Evolutionary conservation across 2,888 invertebrate genomes (phyloP).

Genomic region (Epinotia nisella): DNA sequence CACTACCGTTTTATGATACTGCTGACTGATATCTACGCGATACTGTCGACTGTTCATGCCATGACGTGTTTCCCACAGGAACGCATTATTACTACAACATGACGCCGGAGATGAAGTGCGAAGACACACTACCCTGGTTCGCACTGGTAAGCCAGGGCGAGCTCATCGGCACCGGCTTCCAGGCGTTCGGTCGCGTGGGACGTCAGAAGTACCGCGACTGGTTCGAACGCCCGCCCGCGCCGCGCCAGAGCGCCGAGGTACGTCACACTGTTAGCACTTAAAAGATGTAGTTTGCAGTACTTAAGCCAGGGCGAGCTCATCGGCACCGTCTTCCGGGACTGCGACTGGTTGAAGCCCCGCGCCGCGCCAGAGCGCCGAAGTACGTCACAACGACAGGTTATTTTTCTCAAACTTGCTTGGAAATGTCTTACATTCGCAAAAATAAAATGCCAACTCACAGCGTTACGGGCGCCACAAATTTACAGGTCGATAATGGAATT

Average conservation of each 20-base stretch:
- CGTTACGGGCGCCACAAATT: too few relatives aligned
- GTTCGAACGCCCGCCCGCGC: slow-evolving; percentile 54
- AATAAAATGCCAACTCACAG: too few relatives aligned
- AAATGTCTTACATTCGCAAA: too few relatives aligned
- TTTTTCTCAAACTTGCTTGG: too few relatives aligned
- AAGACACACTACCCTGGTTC: slow-evolving; percentile 61
- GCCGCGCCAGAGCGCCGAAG: slow-evolving; percentile 41
- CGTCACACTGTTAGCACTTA: too few relatives aligned
- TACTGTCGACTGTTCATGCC: too few relatives aligned
- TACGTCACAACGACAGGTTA: neutral
- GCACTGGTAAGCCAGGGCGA: slow-evolving; percentile 58
- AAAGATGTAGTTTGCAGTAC: too few relatives aligned
- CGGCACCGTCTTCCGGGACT: slow-evolving; percentile 60
- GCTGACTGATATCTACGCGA: too few relatives aligned
- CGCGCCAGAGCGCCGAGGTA: slow-evolving; percentile 43
- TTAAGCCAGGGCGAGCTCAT: slow-evolving; percentile 59
- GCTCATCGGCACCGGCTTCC: slow-evolving; percentile 61
- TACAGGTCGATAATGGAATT: too few relatives aligned
- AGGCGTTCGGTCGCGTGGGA: slow-evolving; percentile 54
- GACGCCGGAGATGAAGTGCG: slow-evolving; percentile 57
- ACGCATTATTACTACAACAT: slow-evolving; percentile 59
- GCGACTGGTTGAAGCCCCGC: slow-evolving; percentile 58
- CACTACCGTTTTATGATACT: too few relatives aligned
- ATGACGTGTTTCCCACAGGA: too few relatives aligned
- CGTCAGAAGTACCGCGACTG: slow-evolving; percentile 51